Conservation (phyloP, 2,113 vertebrate genomes). For the Apistogramma diplotaenia region DNA sequence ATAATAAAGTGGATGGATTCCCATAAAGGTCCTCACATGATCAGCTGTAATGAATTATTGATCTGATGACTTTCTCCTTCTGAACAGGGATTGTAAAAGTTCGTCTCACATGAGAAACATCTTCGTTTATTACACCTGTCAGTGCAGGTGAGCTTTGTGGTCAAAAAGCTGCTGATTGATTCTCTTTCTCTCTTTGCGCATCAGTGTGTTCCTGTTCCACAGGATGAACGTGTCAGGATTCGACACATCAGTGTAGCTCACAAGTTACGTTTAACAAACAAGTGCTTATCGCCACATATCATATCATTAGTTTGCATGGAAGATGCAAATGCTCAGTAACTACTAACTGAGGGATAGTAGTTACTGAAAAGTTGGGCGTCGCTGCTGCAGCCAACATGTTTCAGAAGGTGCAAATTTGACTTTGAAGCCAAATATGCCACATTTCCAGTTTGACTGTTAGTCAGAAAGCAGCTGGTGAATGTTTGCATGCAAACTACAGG, state of each 20-base stretch:
- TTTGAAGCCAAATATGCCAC: not conserved
- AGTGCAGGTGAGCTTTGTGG: not conserved
- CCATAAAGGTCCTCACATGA: not conserved
- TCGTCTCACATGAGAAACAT: not conserved
- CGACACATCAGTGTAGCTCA: not conserved
- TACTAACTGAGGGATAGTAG: not conserved
- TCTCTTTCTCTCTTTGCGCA: not conserved
- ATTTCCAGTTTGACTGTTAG: not conserved
- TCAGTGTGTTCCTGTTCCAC: not conserved
- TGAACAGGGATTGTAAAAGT: not conserved
- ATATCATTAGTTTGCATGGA: not conserved
- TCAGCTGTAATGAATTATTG: not conserved
- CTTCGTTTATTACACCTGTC: not conserved
- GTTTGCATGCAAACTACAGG: not conserved
- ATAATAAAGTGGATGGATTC: not conserved
- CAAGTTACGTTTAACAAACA: not conserved
- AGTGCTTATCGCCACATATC: not conserved
- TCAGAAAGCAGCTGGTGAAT: not conserved
- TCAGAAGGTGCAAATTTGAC: not conserved
- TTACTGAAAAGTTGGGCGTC: too few species aligned
- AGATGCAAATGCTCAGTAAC: not conserved
- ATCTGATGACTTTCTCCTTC: not conserved
- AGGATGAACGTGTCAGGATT: not conserved
- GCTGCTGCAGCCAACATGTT: not conserved
- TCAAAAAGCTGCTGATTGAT: not conserved